phyloP scores from a whole-genome alignment of 2,797 vertebrate genomes.

The Euthynnus affinis region DNA sequence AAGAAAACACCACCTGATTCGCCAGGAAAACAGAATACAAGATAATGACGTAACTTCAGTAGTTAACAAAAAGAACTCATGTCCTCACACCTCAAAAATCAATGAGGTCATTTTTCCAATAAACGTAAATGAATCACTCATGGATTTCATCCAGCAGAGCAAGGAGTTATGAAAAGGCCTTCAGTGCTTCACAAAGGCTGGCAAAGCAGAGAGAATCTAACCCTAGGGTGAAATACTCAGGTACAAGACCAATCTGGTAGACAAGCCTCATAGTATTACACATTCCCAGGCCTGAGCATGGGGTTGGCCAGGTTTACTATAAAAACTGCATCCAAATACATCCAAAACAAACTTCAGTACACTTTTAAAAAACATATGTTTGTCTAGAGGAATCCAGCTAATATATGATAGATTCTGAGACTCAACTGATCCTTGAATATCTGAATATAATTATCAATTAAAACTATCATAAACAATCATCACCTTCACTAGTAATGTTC shows the following conservation, averaged over 20 bases:
- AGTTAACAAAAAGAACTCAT: not conserved
- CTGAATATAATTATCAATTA: not conserved
- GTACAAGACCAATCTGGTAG: constrained; percentile 49
- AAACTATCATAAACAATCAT: not conserved
- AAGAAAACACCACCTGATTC: not conserved
- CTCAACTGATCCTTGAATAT: too few species aligned
- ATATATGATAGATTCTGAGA: not conserved
- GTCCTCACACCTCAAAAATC: constrained; percentile 10
- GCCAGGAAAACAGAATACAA: constrained; percentile 11
- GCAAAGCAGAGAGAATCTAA: constrained; percentile 15
- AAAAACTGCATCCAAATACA: not conserved
- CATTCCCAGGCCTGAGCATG: constrained; percentile 43
- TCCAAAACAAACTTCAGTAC: constrained; percentile 17
- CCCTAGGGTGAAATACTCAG: constrained; percentile 55
- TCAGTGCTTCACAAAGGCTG: constrained; percentile 22
- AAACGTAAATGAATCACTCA: constrained; percentile 11
- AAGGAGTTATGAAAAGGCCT: constrained; percentile 8
- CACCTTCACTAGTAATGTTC: not conserved
- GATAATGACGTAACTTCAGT: not conserved
- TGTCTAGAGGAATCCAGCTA: not conserved
- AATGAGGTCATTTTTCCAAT: constrained; percentile 5
- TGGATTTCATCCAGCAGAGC: constrained; percentile 9
- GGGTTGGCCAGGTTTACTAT: constrained; percentile 17
- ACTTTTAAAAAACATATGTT: constrained; percentile 11
- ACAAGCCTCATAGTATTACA: constrained; percentile 46